Conservation (phyloP, 2,113 vertebrate species). For the Odocoileus hemionus region DNA sequence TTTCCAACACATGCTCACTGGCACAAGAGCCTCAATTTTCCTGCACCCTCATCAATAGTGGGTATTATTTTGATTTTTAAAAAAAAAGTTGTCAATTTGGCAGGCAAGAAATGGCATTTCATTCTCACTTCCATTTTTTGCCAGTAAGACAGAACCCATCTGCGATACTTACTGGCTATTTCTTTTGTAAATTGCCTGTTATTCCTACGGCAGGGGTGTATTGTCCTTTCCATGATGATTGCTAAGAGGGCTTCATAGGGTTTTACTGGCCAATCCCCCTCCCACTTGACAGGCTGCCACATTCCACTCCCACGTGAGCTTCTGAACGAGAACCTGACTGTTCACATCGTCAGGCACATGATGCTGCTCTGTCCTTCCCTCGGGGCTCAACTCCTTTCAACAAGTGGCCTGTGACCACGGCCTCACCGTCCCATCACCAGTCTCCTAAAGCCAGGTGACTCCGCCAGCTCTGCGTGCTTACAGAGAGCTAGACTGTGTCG, state of each 20-base stretch:
- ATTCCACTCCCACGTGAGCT: too few relatives aligned
- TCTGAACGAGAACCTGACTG: neutral
- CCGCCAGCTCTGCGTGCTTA: neutral
- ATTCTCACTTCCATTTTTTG: neutral
- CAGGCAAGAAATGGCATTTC: neutral
- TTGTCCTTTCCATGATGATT: neutral
- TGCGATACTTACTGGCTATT: neutral
- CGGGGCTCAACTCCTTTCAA: neutral
- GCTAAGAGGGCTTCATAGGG: neutral
- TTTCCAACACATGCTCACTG: neutral
- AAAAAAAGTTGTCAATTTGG: neutral
- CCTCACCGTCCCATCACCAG: neutral
- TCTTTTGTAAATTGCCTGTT: neutral
- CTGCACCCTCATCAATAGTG: neutral
- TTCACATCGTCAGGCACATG: neutral
- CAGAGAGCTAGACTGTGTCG: fast-evolving
- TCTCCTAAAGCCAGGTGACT: neutral
- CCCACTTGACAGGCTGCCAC: neutral
- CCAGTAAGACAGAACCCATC: neutral
- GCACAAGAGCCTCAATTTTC: neutral
- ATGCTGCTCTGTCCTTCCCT: neutral
- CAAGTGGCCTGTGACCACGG: neutral
- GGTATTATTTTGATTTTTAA: neutral
- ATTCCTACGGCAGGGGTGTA: neutral
- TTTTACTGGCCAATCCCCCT: neutral